Evolutionary conservation across 2,113 vertebrate genomes (phyloP).

Genomic region (Cyanoramphus novaezelandiae): DNA sequence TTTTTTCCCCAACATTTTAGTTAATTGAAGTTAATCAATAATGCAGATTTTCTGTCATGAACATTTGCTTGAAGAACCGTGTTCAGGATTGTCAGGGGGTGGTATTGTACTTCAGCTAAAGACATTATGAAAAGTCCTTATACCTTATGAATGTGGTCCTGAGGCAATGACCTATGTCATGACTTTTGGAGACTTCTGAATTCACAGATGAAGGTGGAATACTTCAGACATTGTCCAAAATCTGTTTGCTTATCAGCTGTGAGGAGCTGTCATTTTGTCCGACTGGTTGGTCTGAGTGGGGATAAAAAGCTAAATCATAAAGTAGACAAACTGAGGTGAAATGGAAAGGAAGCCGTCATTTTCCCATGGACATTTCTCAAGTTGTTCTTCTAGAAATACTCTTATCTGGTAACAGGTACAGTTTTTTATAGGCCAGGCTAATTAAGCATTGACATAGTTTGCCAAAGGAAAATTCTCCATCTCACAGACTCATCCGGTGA

Average conservation of each 20-base stretch:
- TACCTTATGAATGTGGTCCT: background rate
- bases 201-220: background rate
- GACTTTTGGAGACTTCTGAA: background rate
- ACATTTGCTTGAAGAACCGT: background rate
- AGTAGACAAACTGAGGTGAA: background rate
- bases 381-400: background rate
- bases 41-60: background rate
- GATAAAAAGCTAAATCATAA: background rate
- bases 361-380: background rate
- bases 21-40: background rate
- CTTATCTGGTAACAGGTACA: background rate
- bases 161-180: background rate
- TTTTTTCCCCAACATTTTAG: background rate
- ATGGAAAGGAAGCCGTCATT: background rate
- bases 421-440: background rate
- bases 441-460: background rate
- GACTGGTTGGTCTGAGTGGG: background rate
- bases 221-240: background rate
- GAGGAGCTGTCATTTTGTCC: background rate
- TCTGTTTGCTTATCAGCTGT: background rate
- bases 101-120: background rate
- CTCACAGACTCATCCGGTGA: background rate
- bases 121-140: background rate
- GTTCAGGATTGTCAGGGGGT: background rate
- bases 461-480: background rate